Evolutionary conservation across 2,113 vertebrate species (phyloP).

Genomic region (Hippolais icterina): DNA sequence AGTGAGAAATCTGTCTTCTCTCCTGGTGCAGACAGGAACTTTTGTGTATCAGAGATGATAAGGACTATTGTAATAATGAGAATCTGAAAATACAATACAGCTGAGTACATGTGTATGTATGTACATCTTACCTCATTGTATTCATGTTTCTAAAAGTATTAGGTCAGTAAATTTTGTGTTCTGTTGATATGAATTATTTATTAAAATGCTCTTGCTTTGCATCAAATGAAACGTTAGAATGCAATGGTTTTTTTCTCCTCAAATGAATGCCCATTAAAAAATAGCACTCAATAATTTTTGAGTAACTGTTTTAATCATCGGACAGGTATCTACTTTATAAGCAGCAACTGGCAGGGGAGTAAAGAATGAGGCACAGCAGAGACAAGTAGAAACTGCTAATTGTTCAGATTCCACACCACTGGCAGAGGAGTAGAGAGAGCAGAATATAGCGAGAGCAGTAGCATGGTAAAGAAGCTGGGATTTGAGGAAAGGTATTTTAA

Average conservation of each 20-base stretch:
- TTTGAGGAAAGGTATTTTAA: background rate
- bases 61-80: background rate
- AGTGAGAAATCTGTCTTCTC: background rate
- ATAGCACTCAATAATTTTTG: background rate
- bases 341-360: background rate
- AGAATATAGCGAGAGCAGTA: background rate
- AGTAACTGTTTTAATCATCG: background rate
- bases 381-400: background rate
- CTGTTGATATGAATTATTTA: constrained; percentile 42
- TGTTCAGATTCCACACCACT: background rate
- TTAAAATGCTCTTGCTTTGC: background rate
- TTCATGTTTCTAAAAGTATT: background rate
- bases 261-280: background rate
- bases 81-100: background rate
- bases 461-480: background rate
- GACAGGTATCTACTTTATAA: background rate
- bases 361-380: background rate
- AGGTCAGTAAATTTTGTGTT: constrained; percentile 1
- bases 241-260: background rate
- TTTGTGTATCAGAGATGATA: background rate
- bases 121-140: background rate
- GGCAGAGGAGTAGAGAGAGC: background rate
- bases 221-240: background rate
- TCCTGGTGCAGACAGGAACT: background rate
- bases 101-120: background rate